Conservation (phyloP, 2,888 invertebrate genomes). For the Lottia gigantea region DNA sequence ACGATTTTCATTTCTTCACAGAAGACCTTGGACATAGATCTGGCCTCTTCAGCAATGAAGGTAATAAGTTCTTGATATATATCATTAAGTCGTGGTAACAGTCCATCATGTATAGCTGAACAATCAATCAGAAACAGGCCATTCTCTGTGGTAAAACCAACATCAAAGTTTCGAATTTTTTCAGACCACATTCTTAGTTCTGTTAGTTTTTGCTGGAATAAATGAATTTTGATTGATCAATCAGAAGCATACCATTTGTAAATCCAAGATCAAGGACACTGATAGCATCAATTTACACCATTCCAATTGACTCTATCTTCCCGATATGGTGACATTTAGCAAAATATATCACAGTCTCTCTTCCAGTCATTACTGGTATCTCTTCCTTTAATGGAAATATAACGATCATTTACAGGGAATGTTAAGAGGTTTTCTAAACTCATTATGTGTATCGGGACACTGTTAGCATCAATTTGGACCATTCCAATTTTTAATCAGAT, state of each 20-base stretch:
- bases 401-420: too few relatives aligned
- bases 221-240: too few relatives aligned
- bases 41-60: conserved; percentile 62
- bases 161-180: conserved; percentile 61
- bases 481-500: too few relatives aligned
- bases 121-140: conserved; percentile 63
- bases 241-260: too few relatives aligned
- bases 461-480: too few relatives aligned
- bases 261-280: too few relatives aligned
- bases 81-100: conserved; percentile 59
- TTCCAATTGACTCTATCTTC: conserved; percentile 62
- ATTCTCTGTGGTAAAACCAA: conserved; percentile 58
- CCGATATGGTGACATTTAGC: conserved; percentile 61
- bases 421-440: too few relatives aligned
- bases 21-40: conserved; percentile 53
- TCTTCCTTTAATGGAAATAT: conserved; percentile 40
- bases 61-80: conserved; percentile 61
- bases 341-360: conserved; percentile 66
- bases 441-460: too few relatives aligned
- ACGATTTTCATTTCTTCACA: conserved; percentile 56
- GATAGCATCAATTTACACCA: too few relatives aligned
- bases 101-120: conserved; percentile 53
- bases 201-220: conserved; percentile 63
- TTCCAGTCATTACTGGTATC: conserved; percentile 54
- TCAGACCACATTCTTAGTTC: conserved; percentile 65